Conservation (phyloP, 1,140 invertebrate species). For the Antheraea pernyi region DNA sequence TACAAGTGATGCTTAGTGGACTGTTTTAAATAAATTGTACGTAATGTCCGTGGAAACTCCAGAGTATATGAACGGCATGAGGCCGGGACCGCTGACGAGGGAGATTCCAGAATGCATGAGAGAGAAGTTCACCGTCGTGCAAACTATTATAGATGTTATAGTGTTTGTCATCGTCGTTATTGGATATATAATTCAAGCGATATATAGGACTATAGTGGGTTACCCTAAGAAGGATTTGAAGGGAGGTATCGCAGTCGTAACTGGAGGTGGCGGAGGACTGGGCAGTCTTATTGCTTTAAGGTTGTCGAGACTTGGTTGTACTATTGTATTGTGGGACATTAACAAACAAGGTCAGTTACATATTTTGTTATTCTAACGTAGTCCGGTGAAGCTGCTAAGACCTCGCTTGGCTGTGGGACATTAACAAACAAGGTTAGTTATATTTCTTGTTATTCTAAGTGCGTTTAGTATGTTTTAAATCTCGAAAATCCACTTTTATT, state of each 20-base stretch:
- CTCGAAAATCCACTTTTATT: too few species aligned
- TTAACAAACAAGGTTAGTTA: slow-evolving; percentile 88
- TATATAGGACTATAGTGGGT: slow-evolving; percentile 77
- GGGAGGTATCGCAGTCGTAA: slow-evolving; percentile 90
- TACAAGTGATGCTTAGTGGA: slow-evolving; percentile 37
- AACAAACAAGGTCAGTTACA: slow-evolving; percentile 86
- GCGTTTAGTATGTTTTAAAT: background rate
- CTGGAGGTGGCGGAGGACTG: slow-evolving; percentile 93
- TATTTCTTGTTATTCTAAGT: background rate
- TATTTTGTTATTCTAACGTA: background rate
- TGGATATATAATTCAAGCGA: slow-evolving; percentile 76
- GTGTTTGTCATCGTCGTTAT: slow-evolving; percentile 81
- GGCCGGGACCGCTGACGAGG: slow-evolving; percentile 62
- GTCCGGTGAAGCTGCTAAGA: too few species aligned
- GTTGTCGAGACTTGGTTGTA: slow-evolving; percentile 89
- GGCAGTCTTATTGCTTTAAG: slow-evolving; percentile 90
- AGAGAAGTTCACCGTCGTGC: slow-evolving; percentile 70
- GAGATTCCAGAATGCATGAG: slow-evolving; percentile 73
- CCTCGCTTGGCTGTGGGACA: slow-evolving; percentile 92
- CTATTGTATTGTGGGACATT: slow-evolving; percentile 94
- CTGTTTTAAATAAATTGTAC: slow-evolving; percentile 15
- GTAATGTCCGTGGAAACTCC: slow-evolving; percentile 61
- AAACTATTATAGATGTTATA: slow-evolving; percentile 81
- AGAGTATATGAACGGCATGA: slow-evolving; percentile 66
- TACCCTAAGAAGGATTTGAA: slow-evolving; percentile 81